Evolutionary conservation across 2,888 invertebrate species (phyloP), one percentile per base, ranked within the genome.

Genomic region (Apotomis betuletana): DNA sequence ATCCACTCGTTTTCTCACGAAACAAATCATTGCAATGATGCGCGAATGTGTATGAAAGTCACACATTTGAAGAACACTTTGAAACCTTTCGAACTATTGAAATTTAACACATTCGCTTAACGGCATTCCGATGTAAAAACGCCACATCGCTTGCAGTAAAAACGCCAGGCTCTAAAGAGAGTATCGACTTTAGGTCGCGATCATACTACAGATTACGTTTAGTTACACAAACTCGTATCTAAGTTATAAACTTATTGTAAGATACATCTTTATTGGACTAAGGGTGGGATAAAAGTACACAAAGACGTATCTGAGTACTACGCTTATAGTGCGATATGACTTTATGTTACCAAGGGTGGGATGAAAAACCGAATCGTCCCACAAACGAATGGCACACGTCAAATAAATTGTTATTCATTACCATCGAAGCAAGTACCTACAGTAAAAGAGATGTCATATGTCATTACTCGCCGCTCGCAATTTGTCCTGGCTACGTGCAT

Each of bases 401-500:
- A 74, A 74, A 77, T 77, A 77, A 76, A 79, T 77, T 74, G 74
- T 72, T 62, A 64, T 73, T 73, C 73, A 78, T 77, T 77, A 77
- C 76, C 77, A 78, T 76, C 74, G 74, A 76, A 75, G 70, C 74
- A 63, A 57, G 74, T 73, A 74, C n/a, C n/a, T n/a, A n/a, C 74
- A 68, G 78, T 80, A 79, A 84, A 74, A 85, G 83, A 85, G 84
- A 84, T 82, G 83, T 86, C 83, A 83, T 79, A 79, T 76, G 79
- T 77, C 81, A 82, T 83, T 84, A 81, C 79, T 75, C 75, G 55
- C 77, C 81, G 83, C 85, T 87, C 80, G 81, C 83, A 90, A 92
- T 91, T 90, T 91, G 91, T 90, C 89, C 76, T 73, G 74, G 70
- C 79, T 85, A 90, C 90, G 90, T 90, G 90, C 75, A 85, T 86